A percentile compares a stretch with the other conserved stretches of the same genome.
These are phyloP conservation scores for Oostethus manadensis DNA, from an alignment of 2,113 vertebrate genomes.

Conservation along the genomic window DNA sequence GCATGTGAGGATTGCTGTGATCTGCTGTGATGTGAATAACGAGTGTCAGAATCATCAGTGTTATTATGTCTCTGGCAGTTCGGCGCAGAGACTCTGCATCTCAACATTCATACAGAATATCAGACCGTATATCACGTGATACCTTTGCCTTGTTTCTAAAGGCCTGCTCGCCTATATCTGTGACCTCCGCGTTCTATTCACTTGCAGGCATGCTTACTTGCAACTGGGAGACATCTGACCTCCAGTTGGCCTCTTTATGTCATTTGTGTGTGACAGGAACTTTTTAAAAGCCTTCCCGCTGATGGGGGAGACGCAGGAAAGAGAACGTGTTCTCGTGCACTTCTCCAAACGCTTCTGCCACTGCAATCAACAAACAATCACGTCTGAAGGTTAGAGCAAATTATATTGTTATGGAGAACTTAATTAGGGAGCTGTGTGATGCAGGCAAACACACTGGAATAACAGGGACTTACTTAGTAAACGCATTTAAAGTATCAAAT, in stretches of 20 bases:
- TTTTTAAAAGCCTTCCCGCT: slow-evolving; percentile 79
- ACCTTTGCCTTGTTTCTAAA: slow-evolving; percentile 1
- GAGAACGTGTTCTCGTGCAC: slow-evolving; percentile 75
- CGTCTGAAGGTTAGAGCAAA: slow-evolving; percentile 63
- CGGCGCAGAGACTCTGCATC: not conserved
- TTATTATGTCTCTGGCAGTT: not conserved
- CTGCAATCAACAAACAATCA: slow-evolving; percentile 68
- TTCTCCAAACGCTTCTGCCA: slow-evolving; percentile 77
- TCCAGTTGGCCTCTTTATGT: slow-evolving; percentile 2
- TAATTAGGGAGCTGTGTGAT: not conserved
- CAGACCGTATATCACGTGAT: not conserved
- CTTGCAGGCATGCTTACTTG: not conserved
- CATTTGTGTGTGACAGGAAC: slow-evolving; percentile 56
- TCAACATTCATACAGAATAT: not conserved
- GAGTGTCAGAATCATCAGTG: not conserved
- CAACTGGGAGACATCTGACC: slow-evolving; percentile 13
- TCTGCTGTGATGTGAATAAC: not conserved
- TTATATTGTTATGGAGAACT: slow-evolving; percentile 3
- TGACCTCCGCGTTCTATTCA: not conserved
- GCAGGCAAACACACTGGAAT: not conserved
- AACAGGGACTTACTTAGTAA: not conserved
- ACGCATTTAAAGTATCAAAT: too few species aligned
- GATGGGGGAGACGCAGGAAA: slow-evolving; percentile 80
- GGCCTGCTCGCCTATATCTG: not conserved
- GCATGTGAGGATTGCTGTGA: not conserved